These are phyloP conservation scores for Agrilus planipennis DNA, from an alignment of 1,140 invertebrate species.

Conservation along the genomic window DNA sequence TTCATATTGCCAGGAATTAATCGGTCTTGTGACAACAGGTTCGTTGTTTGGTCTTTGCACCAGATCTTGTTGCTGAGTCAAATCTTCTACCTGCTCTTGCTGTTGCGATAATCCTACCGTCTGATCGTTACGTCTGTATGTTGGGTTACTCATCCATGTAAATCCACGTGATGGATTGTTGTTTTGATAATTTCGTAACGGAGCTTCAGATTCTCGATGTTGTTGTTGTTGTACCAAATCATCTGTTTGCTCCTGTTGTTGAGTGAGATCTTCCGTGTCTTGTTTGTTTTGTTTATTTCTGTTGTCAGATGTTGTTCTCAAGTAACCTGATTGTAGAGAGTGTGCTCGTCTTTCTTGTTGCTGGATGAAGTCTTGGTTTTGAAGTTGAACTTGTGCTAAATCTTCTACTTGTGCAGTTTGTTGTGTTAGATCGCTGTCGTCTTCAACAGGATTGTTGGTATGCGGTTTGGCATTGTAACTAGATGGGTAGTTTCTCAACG, in stretches of 20 bases:
- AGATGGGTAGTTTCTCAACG: constrained; percentile 1
- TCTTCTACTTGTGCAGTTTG: constrained; percentile 4
- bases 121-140: constrained; percentile 3
- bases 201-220: not conserved
- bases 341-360: too few relatives aligned
- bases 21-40: too few relatives aligned
- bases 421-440: constrained; percentile 4
- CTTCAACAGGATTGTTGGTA: constrained; percentile 1
- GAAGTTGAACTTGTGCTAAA: not conserved
- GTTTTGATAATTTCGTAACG: not conserved
- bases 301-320: too few relatives aligned
- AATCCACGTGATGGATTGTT: not conserved
- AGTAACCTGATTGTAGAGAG: too few relatives aligned
- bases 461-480: constrained; percentile 4
- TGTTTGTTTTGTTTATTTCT: not conserved
- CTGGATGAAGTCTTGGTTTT: not conserved
- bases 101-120: not conserved
- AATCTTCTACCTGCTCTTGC: constrained; percentile 4
- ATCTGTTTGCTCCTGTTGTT: not conserved
- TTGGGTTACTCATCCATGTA: constrained; percentile 9
- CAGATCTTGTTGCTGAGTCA: constrained; percentile 6
- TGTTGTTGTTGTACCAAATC: not conserved
- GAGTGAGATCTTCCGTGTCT: too few relatives aligned
- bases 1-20: too few relatives aligned
- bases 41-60: too few relatives aligned